Evolutionary conservation across 2,888 invertebrate species (phyloP), one percentile per base, ranked within the genome.

Genomic region (Gnatocerus cornutus): DNA sequence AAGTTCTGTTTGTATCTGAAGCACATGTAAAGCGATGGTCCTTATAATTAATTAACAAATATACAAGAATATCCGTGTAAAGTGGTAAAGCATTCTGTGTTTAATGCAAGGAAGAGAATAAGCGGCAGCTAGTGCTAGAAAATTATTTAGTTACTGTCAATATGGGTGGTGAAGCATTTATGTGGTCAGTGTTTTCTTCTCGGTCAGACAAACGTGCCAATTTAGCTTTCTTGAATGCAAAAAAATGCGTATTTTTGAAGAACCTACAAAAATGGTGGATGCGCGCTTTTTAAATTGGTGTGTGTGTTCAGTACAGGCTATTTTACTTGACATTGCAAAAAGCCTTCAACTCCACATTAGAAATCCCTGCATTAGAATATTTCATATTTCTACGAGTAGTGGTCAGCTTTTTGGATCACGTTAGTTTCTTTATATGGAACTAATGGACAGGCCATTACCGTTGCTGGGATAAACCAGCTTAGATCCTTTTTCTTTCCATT

Each of bases 1-100:
- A 65, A 69, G 69, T 69, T 65, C 69, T 69, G 69, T 69, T 69
- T 69, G 69, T 58, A 29, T 62, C 59, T 50, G 50, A 37, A 52
- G 41, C 64, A 63, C 64, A 58, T 59, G 56, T 69, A 43, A 52
- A 52, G 67, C 50, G 33, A 37, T 41, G 56, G 27, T 58, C 39
- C 12, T 33, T 63, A 56, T 69, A 58, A 69, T 65, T 69, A 69
- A 69, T 64, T 56, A 48, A 58, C 30, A 37, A 30, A 59, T 45
- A 37, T 10, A 46, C 45, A 52, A 62, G 39, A 46, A 37, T 27
- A 64, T 30, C 14, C 43, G 46, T 43, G 46, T 50, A 30, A 27
- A 12, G 27, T 13, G 37, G 13, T n/a, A 63, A 39, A 2, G 13
- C n/a, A 41, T 41, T 41, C 41, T 6, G 41, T 41, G 5, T 41